Base-by-base conservation (phyloP, 2,113 vertebrate species). In the Caretta caretta region DNA sequence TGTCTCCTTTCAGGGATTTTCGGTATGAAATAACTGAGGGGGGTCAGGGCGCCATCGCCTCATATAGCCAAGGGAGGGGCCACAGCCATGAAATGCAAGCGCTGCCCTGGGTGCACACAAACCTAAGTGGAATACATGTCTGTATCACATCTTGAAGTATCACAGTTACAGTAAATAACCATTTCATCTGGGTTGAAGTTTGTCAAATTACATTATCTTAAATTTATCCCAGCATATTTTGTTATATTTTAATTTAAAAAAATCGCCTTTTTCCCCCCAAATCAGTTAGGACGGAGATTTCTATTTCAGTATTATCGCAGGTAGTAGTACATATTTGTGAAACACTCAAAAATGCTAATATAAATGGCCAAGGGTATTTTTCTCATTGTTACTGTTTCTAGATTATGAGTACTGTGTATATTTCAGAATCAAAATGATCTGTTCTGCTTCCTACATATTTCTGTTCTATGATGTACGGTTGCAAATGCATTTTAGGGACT, bases 171-270 rank as follows among this genome's bases (percentile, higher is more conserved):
- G 22, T 72, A 57, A 51, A 10, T 12, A 48, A 86, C 54, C 31
- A 17, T 50, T 3, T 89, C 87, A 86, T 51, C 76, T 90, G 82
- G 53, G 75, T 51, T 80, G n/a, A 59, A n/a, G 69, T 95, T 87
- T 72, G 49, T 20, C 10, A 17, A 17, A 65, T 84, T 14, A 65
- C 19, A 20, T 25, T 19, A 75, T 46, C 84, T n/a, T 92, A 22
- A 62, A 31, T 5, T 22, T 62, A 50, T 84, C 27, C 50, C 46
- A 84, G 7, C 0, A 0, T 57, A 65, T 25, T 54, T 54, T 11
- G 10, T 2, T 22, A 53, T 48, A 8, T 69, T 53, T 50, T 54
- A 54, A 54, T 54, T 8, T 20, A 3, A 54, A 22, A 90, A 4
- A n/a, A 87, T 87, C 35, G 46, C 48, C 49, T 83, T 19, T 48